These are phyloP conservation scores for Puntigrus tetrazona DNA, from an alignment of 2,113 vertebrate species.

Conservation along the genomic window DNA sequence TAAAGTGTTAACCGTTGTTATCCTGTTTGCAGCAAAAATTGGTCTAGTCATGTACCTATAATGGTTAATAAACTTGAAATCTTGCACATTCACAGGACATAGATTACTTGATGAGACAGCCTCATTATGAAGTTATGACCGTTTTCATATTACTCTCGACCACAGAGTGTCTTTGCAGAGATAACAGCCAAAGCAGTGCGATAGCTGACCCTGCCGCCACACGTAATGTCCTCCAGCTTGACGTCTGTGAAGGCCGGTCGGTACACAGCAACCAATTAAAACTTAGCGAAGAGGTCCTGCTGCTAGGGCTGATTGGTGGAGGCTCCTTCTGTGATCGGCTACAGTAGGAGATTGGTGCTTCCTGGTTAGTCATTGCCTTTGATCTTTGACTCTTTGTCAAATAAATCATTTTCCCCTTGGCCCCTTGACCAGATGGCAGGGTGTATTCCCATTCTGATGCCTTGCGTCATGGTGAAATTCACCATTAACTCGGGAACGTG, in stretches of 20 bases:
- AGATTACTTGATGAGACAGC: not conserved
- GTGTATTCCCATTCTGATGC: slow-evolving; percentile 63
- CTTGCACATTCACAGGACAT: not conserved
- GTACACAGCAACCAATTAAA: slow-evolving; percentile 73
- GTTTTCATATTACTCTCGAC: not conserved
- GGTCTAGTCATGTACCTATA: not conserved
- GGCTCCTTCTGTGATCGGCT: slow-evolving; percentile 54
- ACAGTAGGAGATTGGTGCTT: slow-evolving; percentile 9
- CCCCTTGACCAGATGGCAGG: slow-evolving; percentile 65
- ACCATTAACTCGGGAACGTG: slow-evolving; percentile 61
- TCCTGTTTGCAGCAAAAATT: not conserved
- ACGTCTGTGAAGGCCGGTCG: slow-evolving; percentile 59
- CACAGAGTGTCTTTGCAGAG: not conserved
- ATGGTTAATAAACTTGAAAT: not conserved
- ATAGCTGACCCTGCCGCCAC: slow-evolving; percentile 54
- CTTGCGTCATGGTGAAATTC: slow-evolving; percentile 59
- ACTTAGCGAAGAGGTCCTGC: slow-evolving; percentile 55
- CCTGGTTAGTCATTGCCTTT: slow-evolving; percentile 58
- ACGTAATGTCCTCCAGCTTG: slow-evolving; percentile 66
- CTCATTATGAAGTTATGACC: not conserved
- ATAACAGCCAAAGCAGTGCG: slow-evolving; percentile 28
- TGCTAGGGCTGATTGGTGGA: slow-evolving; percentile 68
- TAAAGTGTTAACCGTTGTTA: not conserved
- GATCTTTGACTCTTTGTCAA: slow-evolving; percentile 66
- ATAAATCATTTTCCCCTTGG: slow-evolving; percentile 69